A percentile compares a stretch with the other conserved stretches of the same genome.
phyloP scores from a whole-genome alignment of 1,140 invertebrate species.

The Paralvinella palmiformis region DNA sequence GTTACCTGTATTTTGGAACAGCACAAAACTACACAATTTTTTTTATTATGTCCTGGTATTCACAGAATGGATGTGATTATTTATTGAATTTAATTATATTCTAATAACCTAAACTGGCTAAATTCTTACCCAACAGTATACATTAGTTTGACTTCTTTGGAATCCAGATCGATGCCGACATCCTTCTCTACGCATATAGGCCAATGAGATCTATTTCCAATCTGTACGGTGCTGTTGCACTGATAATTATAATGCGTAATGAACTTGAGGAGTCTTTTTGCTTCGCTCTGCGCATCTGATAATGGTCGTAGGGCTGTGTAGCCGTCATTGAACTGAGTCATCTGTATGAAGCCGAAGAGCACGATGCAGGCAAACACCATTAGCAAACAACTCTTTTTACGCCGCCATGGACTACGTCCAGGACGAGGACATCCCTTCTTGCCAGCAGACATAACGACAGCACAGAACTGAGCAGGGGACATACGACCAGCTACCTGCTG shows the following conservation, averaged over 20 bases:
- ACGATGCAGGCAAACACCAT: neutral
- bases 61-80: too few relatives aligned
- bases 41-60: too few relatives aligned
- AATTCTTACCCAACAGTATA: constrained; percentile 40
- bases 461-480: too few relatives aligned
- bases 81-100: too few relatives aligned
- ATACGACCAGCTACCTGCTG: too few relatives aligned
- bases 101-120: neutral
- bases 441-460: too few relatives aligned
- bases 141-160: constrained; percentile 25
- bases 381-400: neutral
- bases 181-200: constrained; percentile 35
- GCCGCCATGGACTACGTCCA: neutral
- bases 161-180: constrained; percentile 33
- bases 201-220: constrained; percentile 35
- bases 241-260: constrained; percentile 40
- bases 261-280: constrained; percentile 38
- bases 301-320: constrained; percentile 39
- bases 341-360: constrained; percentile 22
- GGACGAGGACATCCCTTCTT: neutral
- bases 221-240: constrained; percentile 36
- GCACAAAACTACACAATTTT: neutral
- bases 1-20: neutral
- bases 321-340: constrained; percentile 34
- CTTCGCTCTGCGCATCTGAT: constrained; percentile 40